Evolutionary conservation across 1,140 invertebrate species (phyloP), one percentile per base, ranked within the genome.

Genomic region (Grapholita molesta): DNA sequence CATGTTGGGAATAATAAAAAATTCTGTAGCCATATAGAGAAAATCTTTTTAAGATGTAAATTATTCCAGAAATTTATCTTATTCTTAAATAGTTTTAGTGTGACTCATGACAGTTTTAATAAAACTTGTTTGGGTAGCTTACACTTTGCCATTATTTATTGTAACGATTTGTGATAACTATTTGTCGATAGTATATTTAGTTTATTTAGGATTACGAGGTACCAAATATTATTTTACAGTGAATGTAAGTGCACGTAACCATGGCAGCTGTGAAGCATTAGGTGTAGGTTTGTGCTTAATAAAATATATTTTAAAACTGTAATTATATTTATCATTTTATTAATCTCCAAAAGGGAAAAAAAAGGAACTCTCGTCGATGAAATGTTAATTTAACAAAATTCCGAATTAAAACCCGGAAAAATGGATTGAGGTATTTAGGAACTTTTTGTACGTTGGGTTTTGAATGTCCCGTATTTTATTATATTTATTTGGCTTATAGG

Each of bases 121-220:
- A 15, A 42, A n/a, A 48, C 18, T 48, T 7, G 25, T 7, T 25
- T 61, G 53, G 3, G 25, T 61, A n/a, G 53, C 24, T 32, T 61
- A 15, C 24, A 57, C 12, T 23, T 32, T 32, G 24, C 55, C 18
- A 28, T 61, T 15, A 28, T 30, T 25, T 48, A 48, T 48, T 24
- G 23, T 57, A 23, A 57, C 23, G 24, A 57, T 28, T 57, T 57
- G 53, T 61, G 24, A 28, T 61, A 61, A 61, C 28, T 28, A 61
- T 61, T 61, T 61, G 55, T 61, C 18, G 25, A 61, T 61, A 55
- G 21, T 53, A 32, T 15, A 61, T n/a, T 28, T 61, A 18, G 30
- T 61, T 61, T 61, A 61, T 61, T 61, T 61, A 61, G 55, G 28
- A 28, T 61, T 61, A 28, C 9, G n/a, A 61, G 21, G 12, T 57